phyloP scores from a whole-genome alignment of 2,113 vertebrate species.

The Lophotis ruficrista region DNA sequence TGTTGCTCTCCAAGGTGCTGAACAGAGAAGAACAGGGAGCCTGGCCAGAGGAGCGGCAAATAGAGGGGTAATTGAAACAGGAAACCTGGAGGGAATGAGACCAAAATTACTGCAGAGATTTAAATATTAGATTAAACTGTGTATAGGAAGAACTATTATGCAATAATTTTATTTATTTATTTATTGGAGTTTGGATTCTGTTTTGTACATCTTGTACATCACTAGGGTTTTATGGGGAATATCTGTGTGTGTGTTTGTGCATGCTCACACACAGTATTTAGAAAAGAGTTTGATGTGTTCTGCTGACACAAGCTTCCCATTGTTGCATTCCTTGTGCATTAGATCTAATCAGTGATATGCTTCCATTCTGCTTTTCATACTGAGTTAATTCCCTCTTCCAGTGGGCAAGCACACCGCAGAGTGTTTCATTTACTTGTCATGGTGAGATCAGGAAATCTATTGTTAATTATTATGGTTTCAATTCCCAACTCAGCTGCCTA shows the following conservation, averaged over 20 bases:
- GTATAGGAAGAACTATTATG: fast-evolving
- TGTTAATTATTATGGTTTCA: constrained; percentile 71
- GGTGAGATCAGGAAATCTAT: constrained; percentile 61
- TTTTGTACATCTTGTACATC: neutral
- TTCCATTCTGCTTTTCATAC: constrained; percentile 53
- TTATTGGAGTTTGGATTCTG: neutral
- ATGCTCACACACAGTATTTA: neutral
- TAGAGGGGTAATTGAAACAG: fast-evolving
- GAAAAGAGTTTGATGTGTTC: constrained; percentile 11
- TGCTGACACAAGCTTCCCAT: constrained; percentile 43
- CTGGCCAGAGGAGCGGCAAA: fast-evolving
- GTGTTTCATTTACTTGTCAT: constrained; percentile 65
- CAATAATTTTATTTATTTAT: neutral
- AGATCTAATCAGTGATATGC: constrained; percentile 49
- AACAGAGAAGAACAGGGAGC: fast-evolving
- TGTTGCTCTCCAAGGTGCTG: constrained; percentile 65
- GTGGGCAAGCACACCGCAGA: constrained; percentile 41
- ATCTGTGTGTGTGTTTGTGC: neutral
- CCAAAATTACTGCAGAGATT: fast-evolving
- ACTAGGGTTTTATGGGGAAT: neutral
- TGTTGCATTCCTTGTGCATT: constrained; percentile 35
- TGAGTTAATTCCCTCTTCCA: constrained; percentile 63
- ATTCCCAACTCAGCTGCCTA: constrained; percentile 63
- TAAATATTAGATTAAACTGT: neutral
- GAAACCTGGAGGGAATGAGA: neutral